Evolutionary conservation across 2,888 invertebrate genomes (phyloP), one percentile per base, ranked within the genome.

Genomic region (Zygaena filipendulae): DNA sequence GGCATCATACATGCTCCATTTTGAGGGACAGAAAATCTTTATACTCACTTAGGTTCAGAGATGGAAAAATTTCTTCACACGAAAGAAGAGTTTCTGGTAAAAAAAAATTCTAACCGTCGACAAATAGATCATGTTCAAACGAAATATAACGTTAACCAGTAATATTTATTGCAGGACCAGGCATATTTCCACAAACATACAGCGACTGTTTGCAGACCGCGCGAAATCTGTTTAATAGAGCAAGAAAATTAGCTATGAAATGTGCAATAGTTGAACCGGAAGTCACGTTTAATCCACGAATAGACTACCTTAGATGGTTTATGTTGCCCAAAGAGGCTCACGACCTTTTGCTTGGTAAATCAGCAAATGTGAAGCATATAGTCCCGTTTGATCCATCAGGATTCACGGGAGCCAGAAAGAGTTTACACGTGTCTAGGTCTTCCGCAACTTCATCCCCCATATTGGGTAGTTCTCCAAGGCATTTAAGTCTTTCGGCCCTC

Each of bases 301-400:
- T 87, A 22, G 86, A 88, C 40, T 81, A 84, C 29, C 70, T 94
- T 8, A 82, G 93, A 36, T 95, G 95, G 95, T 95, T 93, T 66
- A 87, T 95, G 84, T 63, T 95, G 27, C 94, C 94, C 1, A 88
- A 89, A 52, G 95, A 95, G 74, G 93, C 93, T 1, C 88, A 91
- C 49, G 86, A 87, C 41, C 80, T 91, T 18, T 66, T 91, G 2
- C 72, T 89, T 1, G 89, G 89, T 11, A 84, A 86, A 47, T 88
- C 88, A 21, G 87, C 84, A 30, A 90, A 88, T 49, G 89, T 90
- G 5, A 90, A 90, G 64, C 88, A 90, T 33, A 83, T 84, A 40
- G 87, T 89, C 40, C 90, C 90, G 32, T 90, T 90, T 52, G 86
- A 87, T 54, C 90, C 90, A 0, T 72, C 82, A 20, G 79, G 81